phyloP scores from a whole-genome alignment of 2,888 invertebrate species.

The Trilocha varians region DNA sequence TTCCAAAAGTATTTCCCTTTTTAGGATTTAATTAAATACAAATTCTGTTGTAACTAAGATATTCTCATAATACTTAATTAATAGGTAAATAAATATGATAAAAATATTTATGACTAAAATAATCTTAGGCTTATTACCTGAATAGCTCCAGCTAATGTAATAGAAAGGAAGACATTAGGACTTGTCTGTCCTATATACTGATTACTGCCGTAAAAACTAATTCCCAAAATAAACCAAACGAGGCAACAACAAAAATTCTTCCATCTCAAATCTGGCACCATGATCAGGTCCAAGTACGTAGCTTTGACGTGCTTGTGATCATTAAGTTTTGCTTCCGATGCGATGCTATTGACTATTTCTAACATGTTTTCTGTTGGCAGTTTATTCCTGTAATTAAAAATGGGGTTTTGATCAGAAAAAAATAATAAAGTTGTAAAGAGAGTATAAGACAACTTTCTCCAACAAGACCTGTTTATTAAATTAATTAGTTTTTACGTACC shows the following conservation, averaged over 20 bases:
- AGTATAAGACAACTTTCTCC: background rate
- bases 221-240: slow-evolving; percentile 82
- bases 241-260: slow-evolving; percentile 77
- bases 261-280: slow-evolving; percentile 70
- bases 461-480: background rate
- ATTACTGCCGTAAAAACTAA: slow-evolving; percentile 85
- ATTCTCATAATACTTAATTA: too few species aligned
- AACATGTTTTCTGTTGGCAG: slow-evolving; percentile 45
- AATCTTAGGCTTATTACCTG: too few species aligned
- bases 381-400: slow-evolving; percentile 40
- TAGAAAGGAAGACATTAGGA: slow-evolving; percentile 84
- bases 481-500: slow-evolving; percentile 16
- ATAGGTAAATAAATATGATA: too few species aligned
- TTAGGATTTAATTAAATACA: too few species aligned
- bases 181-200: slow-evolving; percentile 83
- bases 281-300: slow-evolving; percentile 74
- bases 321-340: slow-evolving; percentile 29
- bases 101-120: too few species aligned
- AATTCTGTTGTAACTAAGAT: too few species aligned
- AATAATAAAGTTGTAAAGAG: background rate
- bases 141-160: slow-evolving; percentile 69
- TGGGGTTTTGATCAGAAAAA: too few species aligned
- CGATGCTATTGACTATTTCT: slow-evolving; percentile 23
- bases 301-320: slow-evolving; percentile 34
- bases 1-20: too few species aligned